A percentile compares a stretch with the other conserved stretches of the same genome.
Conservation (phyloP, 2,888 invertebrate species). For the Trichopoda pennipes region DNA sequence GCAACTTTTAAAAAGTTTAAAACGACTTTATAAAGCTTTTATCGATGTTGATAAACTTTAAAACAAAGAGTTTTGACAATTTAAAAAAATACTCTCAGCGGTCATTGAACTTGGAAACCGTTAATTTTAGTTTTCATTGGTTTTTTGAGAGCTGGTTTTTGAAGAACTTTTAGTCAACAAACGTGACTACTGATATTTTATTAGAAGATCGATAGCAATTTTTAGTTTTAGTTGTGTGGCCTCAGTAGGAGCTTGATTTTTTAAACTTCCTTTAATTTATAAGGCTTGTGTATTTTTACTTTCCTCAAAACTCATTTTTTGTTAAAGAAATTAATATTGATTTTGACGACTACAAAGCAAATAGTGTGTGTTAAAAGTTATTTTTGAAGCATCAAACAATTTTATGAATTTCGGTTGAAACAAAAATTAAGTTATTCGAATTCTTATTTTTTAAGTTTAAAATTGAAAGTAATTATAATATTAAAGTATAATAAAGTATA, state of each 20-base stretch:
- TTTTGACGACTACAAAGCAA: slow-evolving; percentile 47
- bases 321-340: slow-evolving; percentile 30
- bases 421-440: neutral
- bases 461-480: slow-evolving; percentile 14
- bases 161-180: slow-evolving; percentile 3
- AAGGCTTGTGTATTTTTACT: slow-evolving; percentile 9
- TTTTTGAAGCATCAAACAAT: neutral
- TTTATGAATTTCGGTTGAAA: neutral
- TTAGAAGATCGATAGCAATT: neutral
- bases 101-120: slow-evolving; percentile 60
- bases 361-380: neutral
- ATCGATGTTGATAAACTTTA: neutral
- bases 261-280: slow-evolving; percentile 2
- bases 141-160: slow-evolving; percentile 8
- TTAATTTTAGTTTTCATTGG: slow-evolving; percentile 22
- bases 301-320: slow-evolving; percentile 9
- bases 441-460: slow-evolving; percentile 5
- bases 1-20: neutral
- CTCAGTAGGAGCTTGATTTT: slow-evolving; percentile 44
- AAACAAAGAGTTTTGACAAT: neutral
- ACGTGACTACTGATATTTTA: neutral
- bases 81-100: slow-evolving; percentile 14
- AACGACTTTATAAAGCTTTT: neutral
- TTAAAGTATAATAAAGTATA: neutral
- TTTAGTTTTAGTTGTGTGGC: slow-evolving; percentile 54